Evolutionary conservation across 1,140 invertebrate species (phyloP).

Genomic region (Dufourea novaeangliae): DNA sequence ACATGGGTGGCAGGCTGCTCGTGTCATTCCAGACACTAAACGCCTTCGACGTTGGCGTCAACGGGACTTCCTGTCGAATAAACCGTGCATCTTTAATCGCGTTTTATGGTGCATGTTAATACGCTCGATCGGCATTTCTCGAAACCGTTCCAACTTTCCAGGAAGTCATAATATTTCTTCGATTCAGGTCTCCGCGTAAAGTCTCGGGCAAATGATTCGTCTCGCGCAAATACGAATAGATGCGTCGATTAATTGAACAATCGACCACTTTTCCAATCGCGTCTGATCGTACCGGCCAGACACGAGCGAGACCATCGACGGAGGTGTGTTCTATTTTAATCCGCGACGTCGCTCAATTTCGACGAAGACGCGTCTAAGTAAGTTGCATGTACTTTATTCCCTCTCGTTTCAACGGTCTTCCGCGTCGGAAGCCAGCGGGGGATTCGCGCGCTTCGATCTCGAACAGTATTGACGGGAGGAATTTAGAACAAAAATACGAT

Average conservation of each 20-base stretch:
- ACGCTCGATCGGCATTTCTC: neutral
- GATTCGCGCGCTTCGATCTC: neutral
- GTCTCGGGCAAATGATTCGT: slow-evolving; percentile 43
- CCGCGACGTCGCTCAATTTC: too few species aligned
- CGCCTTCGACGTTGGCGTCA: slow-evolving; percentile 74
- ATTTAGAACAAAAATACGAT: slow-evolving; percentile 1
- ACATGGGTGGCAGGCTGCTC: slow-evolving; percentile 77
- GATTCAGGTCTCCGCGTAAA: too few species aligned
- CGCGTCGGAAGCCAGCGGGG: neutral
- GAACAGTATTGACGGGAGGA: neutral
- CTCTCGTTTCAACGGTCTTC: neutral
- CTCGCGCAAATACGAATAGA: slow-evolving; percentile 28
- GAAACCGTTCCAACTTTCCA: neutral
- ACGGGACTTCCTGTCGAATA: slow-evolving; percentile 69
- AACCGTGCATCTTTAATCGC: neutral
- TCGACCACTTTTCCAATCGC: slow-evolving; percentile 57
- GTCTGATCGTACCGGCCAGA: slow-evolving; percentile 42
- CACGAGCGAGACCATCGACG: slow-evolving; percentile 17
- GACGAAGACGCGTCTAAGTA: too few species aligned
- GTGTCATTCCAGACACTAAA: slow-evolving; percentile 82
- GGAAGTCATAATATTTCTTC: too few species aligned
- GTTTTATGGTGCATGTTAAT: neutral
- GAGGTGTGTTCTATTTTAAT: neutral
- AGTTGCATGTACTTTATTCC: too few species aligned
- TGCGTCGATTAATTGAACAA: slow-evolving; percentile 46